Conservation (phyloP, 2,888 invertebrate species). For the Gordius sp. region DNA sequence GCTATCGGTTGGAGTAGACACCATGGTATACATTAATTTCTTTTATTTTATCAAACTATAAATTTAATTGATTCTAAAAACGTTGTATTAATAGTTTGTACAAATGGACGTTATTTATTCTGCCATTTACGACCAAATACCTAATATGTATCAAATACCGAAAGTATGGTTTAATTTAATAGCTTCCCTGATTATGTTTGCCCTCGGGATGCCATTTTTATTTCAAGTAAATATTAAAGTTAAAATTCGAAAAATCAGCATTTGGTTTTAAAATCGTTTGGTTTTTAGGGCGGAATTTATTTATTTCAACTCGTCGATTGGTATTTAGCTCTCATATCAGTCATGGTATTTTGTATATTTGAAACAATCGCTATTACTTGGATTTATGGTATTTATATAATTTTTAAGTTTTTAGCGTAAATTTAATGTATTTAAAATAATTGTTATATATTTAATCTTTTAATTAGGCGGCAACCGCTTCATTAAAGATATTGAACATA, state of each 20-base stretch:
- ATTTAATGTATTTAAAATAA: too few relatives aligned
- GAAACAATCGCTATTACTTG: constrained; percentile 26
- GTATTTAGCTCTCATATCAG: constrained; percentile 29
- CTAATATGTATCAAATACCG: constrained; percentile 30
- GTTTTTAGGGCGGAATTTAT: constrained; percentile 29
- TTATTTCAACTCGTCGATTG: constrained; percentile 29
- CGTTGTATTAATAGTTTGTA: not conserved
- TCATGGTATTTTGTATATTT: constrained; percentile 28
- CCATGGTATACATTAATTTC: constrained; percentile 17
- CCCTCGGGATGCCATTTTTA: constrained; percentile 41
- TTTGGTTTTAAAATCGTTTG: too few relatives aligned
- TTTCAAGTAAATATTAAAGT: not conserved
- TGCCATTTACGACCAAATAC: constrained; percentile 46
- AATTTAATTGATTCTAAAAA: too few relatives aligned
- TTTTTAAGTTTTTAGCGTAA: not conserved
- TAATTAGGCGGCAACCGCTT: not conserved
- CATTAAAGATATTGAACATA: not conserved
- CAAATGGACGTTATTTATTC: constrained; percentile 33
- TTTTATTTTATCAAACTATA: too few relatives aligned
- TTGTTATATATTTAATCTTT: too few relatives aligned
- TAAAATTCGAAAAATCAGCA: too few relatives aligned
- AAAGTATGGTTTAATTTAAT: constrained; percentile 39
- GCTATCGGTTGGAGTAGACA: constrained; percentile 18
- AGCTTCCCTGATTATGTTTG: constrained; percentile 39
- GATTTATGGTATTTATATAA: constrained; percentile 26